Percentiles rank a stretch among this genome's conserved stretches.
Evolutionary conservation across 2,888 invertebrate genomes (phyloP).

Genomic region (Rhingia campestris): DNA sequence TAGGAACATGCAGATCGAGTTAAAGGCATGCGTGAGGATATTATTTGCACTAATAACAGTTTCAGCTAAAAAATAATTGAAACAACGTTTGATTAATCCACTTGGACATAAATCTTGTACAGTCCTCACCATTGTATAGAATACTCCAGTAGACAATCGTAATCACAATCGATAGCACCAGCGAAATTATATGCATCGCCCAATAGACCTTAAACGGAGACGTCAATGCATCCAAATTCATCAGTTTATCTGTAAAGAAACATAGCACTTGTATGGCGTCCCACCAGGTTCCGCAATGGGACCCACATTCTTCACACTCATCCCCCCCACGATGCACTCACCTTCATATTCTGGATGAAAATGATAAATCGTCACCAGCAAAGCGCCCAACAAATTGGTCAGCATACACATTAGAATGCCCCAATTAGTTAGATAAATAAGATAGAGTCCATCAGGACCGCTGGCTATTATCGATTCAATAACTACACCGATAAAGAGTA

Average conservation of each 20-base stretch:
- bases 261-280: background rate
- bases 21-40: constrained; percentile 89
- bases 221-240: constrained; percentile 79
- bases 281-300: background rate
- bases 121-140: constrained; percentile 78
- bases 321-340: constrained; percentile 66
- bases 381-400: constrained; percentile 80
- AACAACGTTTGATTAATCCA: background rate
- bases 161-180: constrained; percentile 87
- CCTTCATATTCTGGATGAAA: constrained; percentile 81
- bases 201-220: constrained; percentile 86
- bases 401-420: constrained; percentile 81
- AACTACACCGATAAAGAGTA: constrained; percentile 80
- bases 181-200: constrained; percentile 87
- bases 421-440: constrained; percentile 82
- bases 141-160: constrained; percentile 89
- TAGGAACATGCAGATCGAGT: constrained; percentile 88
- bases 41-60: constrained; percentile 87
- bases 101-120: background rate
- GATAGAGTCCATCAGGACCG: constrained; percentile 77
- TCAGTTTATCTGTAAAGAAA: constrained; percentile 78
- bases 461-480: constrained; percentile 78
- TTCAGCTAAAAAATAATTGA: constrained; percentile 82
- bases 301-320: background rate
- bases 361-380: constrained; percentile 81